Base-by-base conservation (phyloP, 2,888 invertebrate species). In the Antheraea assamensis region DNA sequence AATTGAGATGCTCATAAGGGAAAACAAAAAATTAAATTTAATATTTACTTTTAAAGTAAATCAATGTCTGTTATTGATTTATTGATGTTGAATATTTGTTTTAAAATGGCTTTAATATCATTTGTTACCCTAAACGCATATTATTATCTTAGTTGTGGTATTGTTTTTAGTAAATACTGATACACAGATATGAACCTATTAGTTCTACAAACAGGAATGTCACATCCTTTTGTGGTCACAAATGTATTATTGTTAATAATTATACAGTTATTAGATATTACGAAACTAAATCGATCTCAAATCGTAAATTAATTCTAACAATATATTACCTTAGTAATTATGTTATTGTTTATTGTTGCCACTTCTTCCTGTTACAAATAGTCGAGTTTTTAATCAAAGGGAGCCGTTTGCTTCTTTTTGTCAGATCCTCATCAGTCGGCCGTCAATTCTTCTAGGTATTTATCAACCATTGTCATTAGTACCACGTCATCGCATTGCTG, bases 161-260 rank as follows among this genome's bases (percentile, higher is more conserved):
- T 58, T 42, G 42, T 42, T 58, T 58, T 24, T 58, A n/a, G 61
- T 30, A 64, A 64, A 64, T 64, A 30, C 27, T 30, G 15, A 64
- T 30, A 30, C 17, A 27, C 17, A 30, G 15, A 64, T 64, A 64
- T 64, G 30, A 64, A 58, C 3, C 27, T 24, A 27, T 61, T 17
- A 30, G 17, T 5, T 64, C 17, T 15, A 30, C 30, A 30, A 64
- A 30, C 61, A 64, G 30, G 19, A 64, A 52, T 71, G 31, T 30
- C 52, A 52, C 47, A 49, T 30, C 71, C 31, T 71, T 3, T 49
- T 52, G 58, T 21, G 58, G 58, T 58, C 10, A 58, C 2, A 24
- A 24, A n/a, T 24, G 21, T 21, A 58, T 24, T 58, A 31, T 71
- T 55, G 55, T 19, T 13, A 71, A 49, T n/a, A 71, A 71, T 71